Evolutionary conservation across 2,113 vertebrate genomes (phyloP).

Genomic region (Gracilinanus agilis): DNA sequence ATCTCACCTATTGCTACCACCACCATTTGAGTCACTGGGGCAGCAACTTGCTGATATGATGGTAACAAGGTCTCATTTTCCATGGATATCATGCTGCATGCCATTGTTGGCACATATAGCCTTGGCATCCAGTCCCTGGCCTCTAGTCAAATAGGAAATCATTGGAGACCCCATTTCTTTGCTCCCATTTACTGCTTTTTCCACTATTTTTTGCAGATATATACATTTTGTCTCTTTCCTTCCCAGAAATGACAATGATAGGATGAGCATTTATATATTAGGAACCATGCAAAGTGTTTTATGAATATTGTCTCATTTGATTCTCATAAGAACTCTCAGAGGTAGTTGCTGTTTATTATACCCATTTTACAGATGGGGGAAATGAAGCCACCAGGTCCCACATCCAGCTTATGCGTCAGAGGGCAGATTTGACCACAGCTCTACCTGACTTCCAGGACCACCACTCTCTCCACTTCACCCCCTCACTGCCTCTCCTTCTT

Average conservation of each 20-base stretch:
- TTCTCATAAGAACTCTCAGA: not conserved
- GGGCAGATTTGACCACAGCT: not conserved
- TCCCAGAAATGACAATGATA: not conserved
- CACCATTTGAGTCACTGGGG: not conserved
- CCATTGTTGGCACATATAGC: not conserved
- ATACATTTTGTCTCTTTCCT: not conserved
- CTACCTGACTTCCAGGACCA: not conserved
- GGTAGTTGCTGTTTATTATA: not conserved
- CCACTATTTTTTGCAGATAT: not conserved
- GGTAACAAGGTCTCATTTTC: not conserved
- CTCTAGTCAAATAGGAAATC: not conserved
- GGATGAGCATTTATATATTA: not conserved
- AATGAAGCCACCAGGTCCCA: not conserved
- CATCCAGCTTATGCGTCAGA: not conserved
- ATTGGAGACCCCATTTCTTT: not conserved
- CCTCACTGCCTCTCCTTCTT: slow-evolving; percentile 32
- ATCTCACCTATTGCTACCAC: not conserved
- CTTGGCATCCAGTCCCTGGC: not conserved
- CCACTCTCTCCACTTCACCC: not conserved
- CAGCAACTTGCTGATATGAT: not conserved
- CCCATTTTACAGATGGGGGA: not conserved
- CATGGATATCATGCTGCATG: not conserved
- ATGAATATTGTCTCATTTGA: not conserved
- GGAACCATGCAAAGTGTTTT: not conserved
- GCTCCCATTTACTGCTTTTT: not conserved